Evolutionary conservation across 2,888 invertebrate genomes (phyloP).

Genomic region (Cynaeus angustus): DNA sequence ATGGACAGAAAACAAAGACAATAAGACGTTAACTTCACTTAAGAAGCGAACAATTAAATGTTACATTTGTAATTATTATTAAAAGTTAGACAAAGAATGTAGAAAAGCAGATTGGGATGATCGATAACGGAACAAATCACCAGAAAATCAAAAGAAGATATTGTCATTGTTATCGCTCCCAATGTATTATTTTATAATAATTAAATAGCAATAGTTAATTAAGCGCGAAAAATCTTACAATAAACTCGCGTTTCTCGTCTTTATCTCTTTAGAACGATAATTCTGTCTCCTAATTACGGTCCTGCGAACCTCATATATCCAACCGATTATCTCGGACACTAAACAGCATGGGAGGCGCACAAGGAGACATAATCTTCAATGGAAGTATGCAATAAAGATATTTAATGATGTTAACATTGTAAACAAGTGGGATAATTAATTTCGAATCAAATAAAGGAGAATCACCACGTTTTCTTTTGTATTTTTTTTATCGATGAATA

Average conservation of each 20-base stretch:
- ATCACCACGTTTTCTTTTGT: conserved; percentile 5
- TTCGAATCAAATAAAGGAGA: conserved; percentile 40
- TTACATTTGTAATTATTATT: no score
- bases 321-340: conserved; percentile 27
- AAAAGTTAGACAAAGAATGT: no score
- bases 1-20: no score
- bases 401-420: conserved; percentile 45
- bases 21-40: no score
- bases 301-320: conserved; percentile 30
- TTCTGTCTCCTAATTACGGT: conserved; percentile 31
- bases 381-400: conserved; percentile 38
- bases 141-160: no score
- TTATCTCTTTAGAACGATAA: conserved; percentile 7
- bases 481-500: conserved; percentile 11
- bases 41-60: no score
- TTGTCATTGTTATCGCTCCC: no score
- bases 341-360: conserved; percentile 37
- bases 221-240: no score
- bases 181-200: no score
- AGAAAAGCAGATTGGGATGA: no score
- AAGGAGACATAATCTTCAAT: conserved; percentile 42
- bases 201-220: no score
- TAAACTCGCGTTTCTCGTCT: background rate
- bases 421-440: conserved; percentile 41
- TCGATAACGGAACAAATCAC: no score